Evolutionary conservation across 1,140 invertebrate species (phyloP).

Genomic region (Steinernema khuongi): DNA sequence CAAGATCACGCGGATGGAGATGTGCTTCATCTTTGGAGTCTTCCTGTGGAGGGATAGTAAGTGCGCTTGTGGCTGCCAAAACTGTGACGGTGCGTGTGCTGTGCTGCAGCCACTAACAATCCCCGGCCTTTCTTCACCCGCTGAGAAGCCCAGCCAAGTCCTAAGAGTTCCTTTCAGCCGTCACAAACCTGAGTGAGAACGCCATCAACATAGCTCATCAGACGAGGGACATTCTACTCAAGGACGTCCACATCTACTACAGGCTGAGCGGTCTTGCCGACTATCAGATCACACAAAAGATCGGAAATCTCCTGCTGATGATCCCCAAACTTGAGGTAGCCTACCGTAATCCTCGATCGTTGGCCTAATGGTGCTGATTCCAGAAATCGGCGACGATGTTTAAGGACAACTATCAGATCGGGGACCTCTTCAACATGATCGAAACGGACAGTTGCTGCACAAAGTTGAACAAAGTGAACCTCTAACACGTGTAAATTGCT

Average conservation of each 20-base stretch:
- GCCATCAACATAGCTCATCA: background rate
- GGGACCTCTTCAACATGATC: slow-evolving; percentile 14
- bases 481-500: background rate
- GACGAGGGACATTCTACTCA: background rate
- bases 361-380: background rate
- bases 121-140: background rate
- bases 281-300: background rate
- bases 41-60: slow-evolving; percentile 15
- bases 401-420: slow-evolving; percentile 11
- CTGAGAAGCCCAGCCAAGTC: background rate
- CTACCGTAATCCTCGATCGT: background rate
- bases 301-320: slow-evolving; percentile 6
- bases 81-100: background rate
- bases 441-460: slow-evolving; percentile 12
- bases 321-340: slow-evolving; percentile 1
- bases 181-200: background rate
- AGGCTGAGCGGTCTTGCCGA: background rate
- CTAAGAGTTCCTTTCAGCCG: background rate
- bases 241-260: slow-evolving; percentile 1
- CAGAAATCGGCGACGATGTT: slow-evolving; percentile 2
- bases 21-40: background rate
- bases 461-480: background rate
- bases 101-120: background rate
- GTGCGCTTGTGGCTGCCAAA: slow-evolving; percentile 7
- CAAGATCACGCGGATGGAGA: background rate